These are phyloP conservation scores for Hetaerina titia DNA, from an alignment of 2,888 invertebrate species.

Conservation along the genomic window DNA sequence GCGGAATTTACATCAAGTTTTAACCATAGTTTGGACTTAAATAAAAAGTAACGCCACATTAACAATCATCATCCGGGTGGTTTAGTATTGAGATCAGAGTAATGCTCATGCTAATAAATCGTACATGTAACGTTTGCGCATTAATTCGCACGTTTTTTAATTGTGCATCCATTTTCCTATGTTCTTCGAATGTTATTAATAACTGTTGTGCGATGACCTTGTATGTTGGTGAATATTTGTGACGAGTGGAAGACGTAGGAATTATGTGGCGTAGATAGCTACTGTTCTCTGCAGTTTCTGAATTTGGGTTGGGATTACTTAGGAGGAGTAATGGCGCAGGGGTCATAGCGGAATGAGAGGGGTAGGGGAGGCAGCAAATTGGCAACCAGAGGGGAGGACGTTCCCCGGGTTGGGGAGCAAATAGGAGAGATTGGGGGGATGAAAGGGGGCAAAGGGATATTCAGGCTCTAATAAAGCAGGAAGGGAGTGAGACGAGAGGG, in stretches of 20 bases:
- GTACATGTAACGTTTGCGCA: no score
- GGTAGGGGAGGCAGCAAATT: background rate
- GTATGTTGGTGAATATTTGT: background rate
- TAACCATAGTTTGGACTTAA: background rate
- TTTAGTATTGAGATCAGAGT: no score
- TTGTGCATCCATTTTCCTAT: no score
- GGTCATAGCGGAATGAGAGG: background rate
- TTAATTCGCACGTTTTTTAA: no score
- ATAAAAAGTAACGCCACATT: no score
- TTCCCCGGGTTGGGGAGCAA: conserved; percentile 15
- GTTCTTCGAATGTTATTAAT: no score
- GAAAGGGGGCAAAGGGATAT: background rate
- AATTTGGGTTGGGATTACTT: conserved; percentile 1
- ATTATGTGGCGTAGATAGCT: background rate
- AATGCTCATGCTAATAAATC: no score
- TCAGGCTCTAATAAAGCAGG: conserved; percentile 33
- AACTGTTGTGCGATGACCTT: no score
- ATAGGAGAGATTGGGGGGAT: background rate
- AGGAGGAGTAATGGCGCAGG: background rate
- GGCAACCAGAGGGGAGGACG: background rate
- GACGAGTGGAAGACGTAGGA: background rate
- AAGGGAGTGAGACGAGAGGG: conserved; percentile 1
- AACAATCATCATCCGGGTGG: no score
- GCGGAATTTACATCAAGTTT: background rate
- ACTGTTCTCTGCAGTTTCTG: background rate